Percentiles rank a stretch among this genome's conserved stretches.
These are phyloP conservation scores for Muntiacus muntjak DNA, from an alignment of 2,113 vertebrate species.

Conservation along the genomic window DNA sequence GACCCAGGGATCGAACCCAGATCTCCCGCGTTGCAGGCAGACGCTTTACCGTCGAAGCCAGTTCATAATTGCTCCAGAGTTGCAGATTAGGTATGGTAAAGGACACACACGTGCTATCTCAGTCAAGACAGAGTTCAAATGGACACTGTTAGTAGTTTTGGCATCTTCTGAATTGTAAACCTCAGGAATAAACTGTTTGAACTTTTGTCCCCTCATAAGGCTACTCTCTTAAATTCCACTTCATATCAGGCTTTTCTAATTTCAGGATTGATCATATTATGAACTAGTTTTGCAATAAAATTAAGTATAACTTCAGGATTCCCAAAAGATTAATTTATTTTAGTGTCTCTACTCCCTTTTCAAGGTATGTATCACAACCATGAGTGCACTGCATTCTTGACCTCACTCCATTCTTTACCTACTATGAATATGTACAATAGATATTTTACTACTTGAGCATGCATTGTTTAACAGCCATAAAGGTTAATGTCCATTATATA, in stretches of 20 bases:
- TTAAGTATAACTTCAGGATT: neutral
- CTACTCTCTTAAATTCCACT: neutral
- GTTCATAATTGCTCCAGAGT: neutral
- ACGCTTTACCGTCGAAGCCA: fast-evolving
- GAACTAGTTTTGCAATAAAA: neutral
- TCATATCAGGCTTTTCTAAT: neutral
- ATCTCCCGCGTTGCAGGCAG: neutral
- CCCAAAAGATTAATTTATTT: neutral
- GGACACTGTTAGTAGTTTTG: neutral
- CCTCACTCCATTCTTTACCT: neutral
- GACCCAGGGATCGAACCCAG: neutral
- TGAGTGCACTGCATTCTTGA: neutral
- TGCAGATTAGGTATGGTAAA: neutral
- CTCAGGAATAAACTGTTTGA: neutral
- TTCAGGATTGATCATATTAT: neutral
- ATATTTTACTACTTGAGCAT: neutral
- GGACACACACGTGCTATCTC: neutral
- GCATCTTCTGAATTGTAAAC: neutral
- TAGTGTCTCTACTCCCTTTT: neutral
- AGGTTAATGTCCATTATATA: neutral
- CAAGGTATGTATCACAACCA: neutral
- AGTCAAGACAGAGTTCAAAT: neutral
- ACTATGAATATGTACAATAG: neutral
- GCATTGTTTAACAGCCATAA: neutral
- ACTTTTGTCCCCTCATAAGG: neutral